Evolutionary conservation across 2,113 vertebrate species (phyloP), one percentile per base, ranked within the genome.

Genomic region (Galeopterus variegatus): DNA sequence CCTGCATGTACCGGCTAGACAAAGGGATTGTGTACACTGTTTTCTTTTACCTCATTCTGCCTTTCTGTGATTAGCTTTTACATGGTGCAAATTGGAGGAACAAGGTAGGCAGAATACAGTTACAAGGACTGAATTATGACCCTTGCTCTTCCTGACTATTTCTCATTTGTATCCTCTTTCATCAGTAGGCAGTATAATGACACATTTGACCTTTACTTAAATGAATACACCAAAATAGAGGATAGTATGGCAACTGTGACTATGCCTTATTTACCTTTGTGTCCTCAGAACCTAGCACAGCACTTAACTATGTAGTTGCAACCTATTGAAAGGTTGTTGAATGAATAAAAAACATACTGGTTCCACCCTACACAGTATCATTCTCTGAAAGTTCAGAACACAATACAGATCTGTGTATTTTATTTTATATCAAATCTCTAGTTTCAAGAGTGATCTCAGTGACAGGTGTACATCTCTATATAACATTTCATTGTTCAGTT

Each of bases 401-500:
- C 54, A 76, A 9, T 64, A 33, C 18, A 41, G 0, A 73, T 31
- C 21, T 76, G 14, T 24, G 2, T 62, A 33, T 87, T 88, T 90
- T 72, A 56, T 69, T 81, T 80, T 72, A 36, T 83, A 41, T 54
- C 23, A 64, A 50, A 65, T 84, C 36, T 79, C 70, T 72, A 45
- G 13, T 79, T 90, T 80, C 9, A 12, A 64, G 56, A 80, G 52
- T 64, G 31, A 54, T 64, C 33, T 75, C 36, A 28, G 33, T n/a
- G 21, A 52, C 17, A 84, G 11, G 19, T 36, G 28, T 9, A 73
- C 36, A 58, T 12, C 33, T 80, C 72, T 69, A 92, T 65, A 81
- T 45, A 73, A 31, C 41, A 69, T 90, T 90, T 86, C 62, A 64
- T 41, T 77, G 70, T 62, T 76, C 23, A 89, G 8, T 45, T 88